A percentile compares a stretch with the other conserved stretches of the same genome.
phyloP scores from a whole-genome alignment of 2,113 vertebrate genomes.

The Gobius niger region DNA sequence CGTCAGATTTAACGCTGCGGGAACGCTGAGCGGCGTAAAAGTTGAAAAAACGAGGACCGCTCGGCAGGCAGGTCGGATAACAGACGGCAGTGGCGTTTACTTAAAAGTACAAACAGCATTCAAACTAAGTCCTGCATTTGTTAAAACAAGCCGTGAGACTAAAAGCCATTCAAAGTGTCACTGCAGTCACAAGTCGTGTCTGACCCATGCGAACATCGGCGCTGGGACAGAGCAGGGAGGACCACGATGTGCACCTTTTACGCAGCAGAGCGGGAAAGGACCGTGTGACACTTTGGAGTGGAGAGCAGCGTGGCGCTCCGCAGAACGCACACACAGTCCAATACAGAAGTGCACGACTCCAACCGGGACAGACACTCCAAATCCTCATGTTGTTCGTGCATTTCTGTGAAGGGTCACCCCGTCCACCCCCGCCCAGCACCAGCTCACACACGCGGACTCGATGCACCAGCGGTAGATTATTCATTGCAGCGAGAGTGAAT shows the following conservation, averaged over 20 bases:
- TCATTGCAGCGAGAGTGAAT: conserved; percentile 53
- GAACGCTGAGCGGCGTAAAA: neutral
- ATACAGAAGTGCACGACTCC: conserved; percentile 21
- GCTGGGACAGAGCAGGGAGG: neutral
- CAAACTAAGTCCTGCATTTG: neutral
- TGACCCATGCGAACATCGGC: neutral
- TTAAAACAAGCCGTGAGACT: neutral
- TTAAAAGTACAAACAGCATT: neutral
- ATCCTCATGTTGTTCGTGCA: neutral
- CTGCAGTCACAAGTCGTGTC: neutral
- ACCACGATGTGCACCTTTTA: neutral
- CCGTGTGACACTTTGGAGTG: neutral
- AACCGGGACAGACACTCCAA: neutral
- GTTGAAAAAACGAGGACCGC: conserved; percentile 2
- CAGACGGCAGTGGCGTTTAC: neutral
- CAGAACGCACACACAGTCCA: neutral
- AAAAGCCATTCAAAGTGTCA: neutral
- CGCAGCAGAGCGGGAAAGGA: neutral
- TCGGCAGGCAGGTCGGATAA: neutral
- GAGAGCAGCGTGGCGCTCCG: neutral
- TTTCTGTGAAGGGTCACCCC: conserved; percentile 33
- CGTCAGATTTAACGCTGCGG: neutral
- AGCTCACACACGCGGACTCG: neutral
- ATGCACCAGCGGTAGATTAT: conserved; percentile 43
- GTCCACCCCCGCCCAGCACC: neutral